These are phyloP conservation scores for Rhinogobio ventralis DNA, from an alignment of 2,797 vertebrate species.

Conservation along the genomic window DNA sequence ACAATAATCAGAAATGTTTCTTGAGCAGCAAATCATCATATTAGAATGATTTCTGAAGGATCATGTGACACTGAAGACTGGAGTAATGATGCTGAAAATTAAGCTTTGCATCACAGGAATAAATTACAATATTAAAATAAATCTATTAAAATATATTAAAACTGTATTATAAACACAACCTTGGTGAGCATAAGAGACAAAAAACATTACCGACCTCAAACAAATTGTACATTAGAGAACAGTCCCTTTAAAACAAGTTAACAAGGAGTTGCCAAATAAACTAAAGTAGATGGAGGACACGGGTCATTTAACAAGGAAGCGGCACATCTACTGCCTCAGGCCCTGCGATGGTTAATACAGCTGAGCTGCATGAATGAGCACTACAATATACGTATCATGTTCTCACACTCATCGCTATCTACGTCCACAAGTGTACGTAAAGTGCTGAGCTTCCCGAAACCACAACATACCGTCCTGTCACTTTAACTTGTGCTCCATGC, in stretches of 20 bases:
- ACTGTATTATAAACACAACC: neutral
- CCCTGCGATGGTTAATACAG: neutral
- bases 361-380: slow-evolving; percentile 7
- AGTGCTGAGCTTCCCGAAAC: slow-evolving; percentile 12
- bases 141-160: neutral
- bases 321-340: slow-evolving; percentile 1
- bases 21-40: neutral
- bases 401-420: slow-evolving; percentile 12
- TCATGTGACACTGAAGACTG: neutral
- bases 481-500: slow-evolving; percentile 9
- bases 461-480: slow-evolving; percentile 37
- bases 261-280: slow-evolving; percentile 23
- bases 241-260: neutral
- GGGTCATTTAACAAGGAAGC: slow-evolving; percentile 28
- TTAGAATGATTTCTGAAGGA: neutral
- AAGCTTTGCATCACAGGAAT: neutral
- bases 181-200: neutral
- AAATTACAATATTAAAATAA: too few relatives aligned
- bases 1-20: neutral
- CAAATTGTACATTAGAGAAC: neutral
- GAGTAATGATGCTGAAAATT: neutral
- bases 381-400: slow-evolving; percentile 6
- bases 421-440: neutral
- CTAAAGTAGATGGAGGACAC: slow-evolving; percentile 5
- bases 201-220: neutral